Percentiles rank a stretch among this genome's conserved stretches.
phyloP scores from a whole-genome alignment of 2,888 invertebrate genomes.

The Sinhomidia bicolor region DNA sequence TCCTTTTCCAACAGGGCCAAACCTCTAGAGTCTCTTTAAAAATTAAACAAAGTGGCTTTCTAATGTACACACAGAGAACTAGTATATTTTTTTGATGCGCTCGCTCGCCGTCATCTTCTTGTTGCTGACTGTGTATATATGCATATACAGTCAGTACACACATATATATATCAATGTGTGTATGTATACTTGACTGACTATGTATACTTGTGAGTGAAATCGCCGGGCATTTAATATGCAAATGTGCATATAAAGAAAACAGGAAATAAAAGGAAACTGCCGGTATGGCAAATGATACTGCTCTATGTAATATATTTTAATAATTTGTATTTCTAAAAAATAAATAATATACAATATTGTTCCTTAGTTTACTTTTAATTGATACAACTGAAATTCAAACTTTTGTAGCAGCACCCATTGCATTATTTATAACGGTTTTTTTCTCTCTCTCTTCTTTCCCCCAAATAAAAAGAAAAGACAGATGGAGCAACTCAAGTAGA shows the following conservation, averaged over 20 bases:
- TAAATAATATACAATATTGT: too few species aligned
- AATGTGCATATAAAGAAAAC: not conserved
- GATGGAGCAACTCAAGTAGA: constrained; percentile 30
- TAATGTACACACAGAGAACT: constrained; percentile 28
- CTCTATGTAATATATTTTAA: too few species aligned
- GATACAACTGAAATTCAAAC: not conserved
- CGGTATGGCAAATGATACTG: constrained; percentile 28
- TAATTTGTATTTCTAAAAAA: too few species aligned
- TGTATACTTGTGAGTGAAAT: not conserved
- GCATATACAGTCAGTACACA: too few species aligned
- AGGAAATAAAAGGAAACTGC: constrained; percentile 13
- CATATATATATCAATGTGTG: too few species aligned
- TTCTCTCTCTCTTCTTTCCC: not conserved
- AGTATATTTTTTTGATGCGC: constrained; percentile 21
- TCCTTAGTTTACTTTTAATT: not conserved
- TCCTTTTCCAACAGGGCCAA: constrained; percentile 1
- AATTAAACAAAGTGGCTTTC: constrained; percentile 58
- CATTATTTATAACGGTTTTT: not conserved
- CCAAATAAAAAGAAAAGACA: too few species aligned
- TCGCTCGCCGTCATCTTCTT: too few species aligned
- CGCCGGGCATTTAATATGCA: not conserved
- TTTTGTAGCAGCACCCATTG: not conserved
- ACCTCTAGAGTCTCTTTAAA: constrained; percentile 60
- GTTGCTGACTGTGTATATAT: too few species aligned
- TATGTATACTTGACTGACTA: not conserved